Percentiles rank a stretch among this genome's conserved stretches.
Evolutionary conservation across 2,113 vertebrate species (phyloP).

Genomic region (Amphiprion ocellaris): DNA sequence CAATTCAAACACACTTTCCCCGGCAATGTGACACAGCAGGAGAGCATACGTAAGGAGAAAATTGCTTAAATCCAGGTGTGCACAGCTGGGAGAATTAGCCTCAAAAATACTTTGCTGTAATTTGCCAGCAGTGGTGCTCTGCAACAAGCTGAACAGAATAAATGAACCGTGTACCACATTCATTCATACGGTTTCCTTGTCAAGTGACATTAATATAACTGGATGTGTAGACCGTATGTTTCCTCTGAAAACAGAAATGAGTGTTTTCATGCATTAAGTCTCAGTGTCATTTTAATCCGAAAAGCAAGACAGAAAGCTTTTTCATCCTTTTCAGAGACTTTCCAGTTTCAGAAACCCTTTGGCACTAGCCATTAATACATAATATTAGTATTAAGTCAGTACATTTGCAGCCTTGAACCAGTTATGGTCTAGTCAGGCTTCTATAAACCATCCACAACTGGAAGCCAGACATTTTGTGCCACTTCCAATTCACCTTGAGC

Average conservation of each 20-base stretch:
- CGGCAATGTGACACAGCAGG: not conserved
- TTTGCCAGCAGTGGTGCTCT: not conserved
- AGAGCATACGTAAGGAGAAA: not conserved
- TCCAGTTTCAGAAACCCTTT: too few species aligned
- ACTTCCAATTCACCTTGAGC: conserved; percentile 30
- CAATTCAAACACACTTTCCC: not conserved
- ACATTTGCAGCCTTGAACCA: not conserved
- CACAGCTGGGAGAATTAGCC: not conserved
- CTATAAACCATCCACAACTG: not conserved
- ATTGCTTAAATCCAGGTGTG: not conserved
- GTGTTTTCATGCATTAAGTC: not conserved
- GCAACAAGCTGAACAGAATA: not conserved
- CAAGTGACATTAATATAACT: not conserved
- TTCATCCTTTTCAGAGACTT: too few species aligned
- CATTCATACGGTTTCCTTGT: not conserved
- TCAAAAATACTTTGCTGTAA: not conserved
- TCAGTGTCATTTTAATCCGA: too few species aligned
- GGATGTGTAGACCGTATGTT: not conserved
- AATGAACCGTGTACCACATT: too few species aligned
- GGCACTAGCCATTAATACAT: too few species aligned
- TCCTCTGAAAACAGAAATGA: not conserved
- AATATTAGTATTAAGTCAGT: too few species aligned
- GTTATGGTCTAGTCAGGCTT: not conserved
- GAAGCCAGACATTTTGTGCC: conserved; percentile 22
- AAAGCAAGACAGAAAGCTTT: too few species aligned